phyloP scores from a whole-genome alignment of 1,140 invertebrate genomes.

The Antheraea pernyi region DNA sequence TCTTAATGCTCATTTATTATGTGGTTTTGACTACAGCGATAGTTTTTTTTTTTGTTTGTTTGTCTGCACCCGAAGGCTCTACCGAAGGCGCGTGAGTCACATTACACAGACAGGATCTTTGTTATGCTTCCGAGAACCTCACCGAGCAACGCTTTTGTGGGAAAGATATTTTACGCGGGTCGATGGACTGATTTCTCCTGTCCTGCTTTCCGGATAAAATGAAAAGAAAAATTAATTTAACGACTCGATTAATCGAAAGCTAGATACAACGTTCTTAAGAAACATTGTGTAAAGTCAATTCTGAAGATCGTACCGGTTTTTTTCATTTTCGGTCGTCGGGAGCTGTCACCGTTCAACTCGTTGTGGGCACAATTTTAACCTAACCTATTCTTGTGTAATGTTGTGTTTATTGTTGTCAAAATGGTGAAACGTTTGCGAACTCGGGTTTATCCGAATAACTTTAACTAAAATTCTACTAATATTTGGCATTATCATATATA shows the following conservation, averaged over 20 bases:
- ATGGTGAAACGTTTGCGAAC: no score
- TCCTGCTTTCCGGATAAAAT: conserved; percentile 49
- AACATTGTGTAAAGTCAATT: neutral
- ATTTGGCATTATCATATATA: no score
- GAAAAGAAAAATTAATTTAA: conserved; percentile 42
- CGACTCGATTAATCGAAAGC: neutral
- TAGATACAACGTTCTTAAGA: neutral
- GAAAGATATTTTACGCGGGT: conserved; percentile 72
- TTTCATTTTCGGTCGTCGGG: no score
- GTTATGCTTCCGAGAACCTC: conserved; percentile 72
- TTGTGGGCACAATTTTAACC: no score
- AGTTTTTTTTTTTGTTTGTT: conserved; percentile 35
- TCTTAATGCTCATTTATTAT: neutral
- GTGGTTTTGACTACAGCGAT: neutral
- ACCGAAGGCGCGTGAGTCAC: conserved; percentile 58
- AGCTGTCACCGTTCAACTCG: no score
- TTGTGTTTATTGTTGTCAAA: no score
- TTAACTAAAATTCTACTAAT: no score
- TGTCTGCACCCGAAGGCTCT: conserved; percentile 51
- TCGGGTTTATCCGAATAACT: no score
- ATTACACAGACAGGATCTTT: conserved; percentile 67
- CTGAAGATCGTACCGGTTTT: neutral
- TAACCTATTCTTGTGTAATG: no score
- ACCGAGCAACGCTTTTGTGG: conserved; percentile 59
- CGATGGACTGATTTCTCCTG: conserved; percentile 74